phyloP scores from a whole-genome alignment of 2,113 vertebrate species.

The Sigmodon hispidus region DNA sequence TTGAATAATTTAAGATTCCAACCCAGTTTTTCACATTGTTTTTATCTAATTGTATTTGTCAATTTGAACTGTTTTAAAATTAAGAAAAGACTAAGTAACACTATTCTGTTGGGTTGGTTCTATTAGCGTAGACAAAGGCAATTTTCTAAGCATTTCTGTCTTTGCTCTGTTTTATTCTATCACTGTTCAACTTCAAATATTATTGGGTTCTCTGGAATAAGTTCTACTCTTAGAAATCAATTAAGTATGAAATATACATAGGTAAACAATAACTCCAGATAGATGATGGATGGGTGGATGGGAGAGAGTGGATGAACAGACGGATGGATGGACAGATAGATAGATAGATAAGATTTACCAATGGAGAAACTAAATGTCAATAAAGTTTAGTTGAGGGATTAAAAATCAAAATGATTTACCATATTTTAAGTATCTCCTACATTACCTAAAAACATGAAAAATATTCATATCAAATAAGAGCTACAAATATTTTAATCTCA shows the following conservation, averaged over 20 bases:
- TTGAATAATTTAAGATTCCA: conserved; percentile 6
- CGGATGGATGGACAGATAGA: background rate
- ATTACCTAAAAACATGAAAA: conserved; percentile 29
- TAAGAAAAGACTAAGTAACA: conserved; percentile 9
- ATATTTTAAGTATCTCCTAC: background rate
- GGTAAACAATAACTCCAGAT: background rate
- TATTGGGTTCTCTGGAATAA: background rate
- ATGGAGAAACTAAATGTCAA: conserved; percentile 13
- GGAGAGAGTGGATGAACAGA: background rate
- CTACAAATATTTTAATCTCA: background rate
- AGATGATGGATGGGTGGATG: background rate
- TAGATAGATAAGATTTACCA: background rate
- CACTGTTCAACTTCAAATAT: background rate
- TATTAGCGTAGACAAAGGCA: background rate
- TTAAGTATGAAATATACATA: conserved; percentile 16
- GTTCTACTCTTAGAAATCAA: background rate
- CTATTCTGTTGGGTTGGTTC: background rate
- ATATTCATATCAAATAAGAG: background rate
- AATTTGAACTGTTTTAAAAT: conserved; percentile 32
- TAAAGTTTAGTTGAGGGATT: background rate
- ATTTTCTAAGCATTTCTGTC: conserved; percentile 40
- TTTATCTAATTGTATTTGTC: background rate
- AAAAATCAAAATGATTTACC: background rate
- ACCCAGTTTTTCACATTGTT: conserved; percentile 1
- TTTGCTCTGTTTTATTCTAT: background rate